Percentiles rank a stretch among this genome's conserved stretches.
Evolutionary conservation across 2,797 vertebrate species (phyloP).

Genomic region (Myotis findleyi): DNA sequence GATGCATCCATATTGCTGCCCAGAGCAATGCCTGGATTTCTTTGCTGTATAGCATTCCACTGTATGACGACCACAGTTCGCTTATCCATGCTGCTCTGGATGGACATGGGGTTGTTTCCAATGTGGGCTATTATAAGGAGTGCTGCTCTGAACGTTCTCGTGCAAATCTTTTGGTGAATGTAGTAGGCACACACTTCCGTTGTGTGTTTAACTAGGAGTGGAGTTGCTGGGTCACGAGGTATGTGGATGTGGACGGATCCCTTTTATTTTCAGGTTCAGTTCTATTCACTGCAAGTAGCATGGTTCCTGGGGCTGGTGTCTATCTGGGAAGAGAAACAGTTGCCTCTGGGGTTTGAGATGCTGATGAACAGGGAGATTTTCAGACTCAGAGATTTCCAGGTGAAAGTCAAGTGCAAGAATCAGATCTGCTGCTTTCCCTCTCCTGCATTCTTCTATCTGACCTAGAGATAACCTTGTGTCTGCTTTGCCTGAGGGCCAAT

Average conservation of each 20-base stretch:
- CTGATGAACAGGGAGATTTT: not conserved
- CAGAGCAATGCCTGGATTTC: not conserved
- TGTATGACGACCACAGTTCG: not conserved
- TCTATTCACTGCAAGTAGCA: not conserved
- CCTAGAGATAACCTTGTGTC: not conserved
- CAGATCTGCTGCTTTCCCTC: not conserved
- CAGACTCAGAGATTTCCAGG: not conserved
- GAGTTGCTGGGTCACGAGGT: not conserved
- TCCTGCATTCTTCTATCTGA: not conserved
- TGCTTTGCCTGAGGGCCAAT: not conserved
- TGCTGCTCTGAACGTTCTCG: not conserved
- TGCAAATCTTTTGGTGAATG: not conserved
- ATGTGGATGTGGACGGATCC: not conserved
- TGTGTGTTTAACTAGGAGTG: not conserved
- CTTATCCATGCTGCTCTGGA: not conserved
- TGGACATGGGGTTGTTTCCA: not conserved
- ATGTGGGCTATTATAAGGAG: not conserved
- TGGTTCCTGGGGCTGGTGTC: not conserved
- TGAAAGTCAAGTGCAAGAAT: not conserved
- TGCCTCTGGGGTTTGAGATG: not conserved
- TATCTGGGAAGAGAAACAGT: not conserved
- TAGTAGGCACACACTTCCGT: not conserved
- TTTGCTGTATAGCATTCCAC: not conserved
- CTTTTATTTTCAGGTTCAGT: not conserved
- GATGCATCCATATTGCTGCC: not conserved